phyloP scores from a whole-genome alignment of 2,797 vertebrate genomes.

The Neoniphon sammara region DNA sequence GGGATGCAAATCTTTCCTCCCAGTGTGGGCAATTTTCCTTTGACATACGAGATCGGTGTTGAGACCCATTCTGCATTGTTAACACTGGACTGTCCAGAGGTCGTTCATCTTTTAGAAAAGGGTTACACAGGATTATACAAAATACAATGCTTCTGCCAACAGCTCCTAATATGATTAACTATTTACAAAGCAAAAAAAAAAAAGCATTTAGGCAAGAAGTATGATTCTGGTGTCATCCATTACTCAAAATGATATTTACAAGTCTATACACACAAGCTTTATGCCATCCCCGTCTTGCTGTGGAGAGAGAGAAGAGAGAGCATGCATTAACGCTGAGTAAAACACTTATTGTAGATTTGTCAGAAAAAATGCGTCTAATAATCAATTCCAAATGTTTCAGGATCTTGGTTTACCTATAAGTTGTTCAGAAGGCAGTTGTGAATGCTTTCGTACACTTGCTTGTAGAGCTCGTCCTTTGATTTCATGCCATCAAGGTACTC shows the following conservation, averaged over 20 bases:
- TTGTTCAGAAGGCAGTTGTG: slow-evolving; percentile 89
- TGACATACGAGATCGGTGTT: slow-evolving; percentile 50
- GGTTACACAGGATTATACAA: slow-evolving; percentile 77
- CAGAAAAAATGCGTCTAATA: not conserved
- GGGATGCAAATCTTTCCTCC: slow-evolving; percentile 43
- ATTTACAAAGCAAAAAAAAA: slow-evolving; percentile 79
- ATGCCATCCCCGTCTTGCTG: slow-evolving; percentile 67
- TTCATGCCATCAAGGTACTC: slow-evolving; percentile 89
- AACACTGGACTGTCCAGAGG: slow-evolving; percentile 66
- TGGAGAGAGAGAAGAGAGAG: slow-evolving; percentile 46
- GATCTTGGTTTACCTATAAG: slow-evolving; percentile 79
- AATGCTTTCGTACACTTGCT: slow-evolving; percentile 85
- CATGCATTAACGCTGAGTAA: not conserved
- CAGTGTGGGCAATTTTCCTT: slow-evolving; percentile 37
- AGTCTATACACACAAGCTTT: slow-evolving; percentile 84
- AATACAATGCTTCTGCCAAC: slow-evolving; percentile 67
- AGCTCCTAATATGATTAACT: slow-evolving; percentile 71
- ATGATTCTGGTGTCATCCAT: slow-evolving; percentile 59
- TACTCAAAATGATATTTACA: slow-evolving; percentile 85
- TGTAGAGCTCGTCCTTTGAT: slow-evolving; percentile 87
- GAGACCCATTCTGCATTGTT: slow-evolving; percentile 49
- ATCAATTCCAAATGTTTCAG: too few relatives aligned
- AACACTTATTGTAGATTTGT: not conserved
- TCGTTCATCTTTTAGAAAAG: slow-evolving; percentile 71
- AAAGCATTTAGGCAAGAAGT: slow-evolving; percentile 51